Conservation (phyloP, 2,113 vertebrate species). For the Gymnogyps californianus region DNA sequence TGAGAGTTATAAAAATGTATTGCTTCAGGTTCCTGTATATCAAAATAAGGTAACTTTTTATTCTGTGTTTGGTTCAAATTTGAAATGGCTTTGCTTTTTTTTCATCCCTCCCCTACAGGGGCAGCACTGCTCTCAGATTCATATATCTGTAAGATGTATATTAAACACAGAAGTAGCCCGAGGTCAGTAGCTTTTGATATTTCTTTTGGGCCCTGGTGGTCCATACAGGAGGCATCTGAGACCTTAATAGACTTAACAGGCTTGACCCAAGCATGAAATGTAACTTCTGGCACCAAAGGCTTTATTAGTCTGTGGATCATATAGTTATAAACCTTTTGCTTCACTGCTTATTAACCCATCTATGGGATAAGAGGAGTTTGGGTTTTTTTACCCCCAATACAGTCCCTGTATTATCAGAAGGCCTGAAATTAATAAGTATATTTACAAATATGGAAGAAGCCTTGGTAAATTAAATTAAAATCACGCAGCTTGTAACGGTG, state of each 20-base stretch:
- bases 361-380: neutral
- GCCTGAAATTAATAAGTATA: neutral
- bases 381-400: neutral
- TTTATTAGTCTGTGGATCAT: conserved; percentile 12
- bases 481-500: neutral
- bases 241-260: neutral
- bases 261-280: neutral
- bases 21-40: neutral
- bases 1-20: neutral
- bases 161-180: neutral
- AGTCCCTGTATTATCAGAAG: neutral
- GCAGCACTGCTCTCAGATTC: neutral
- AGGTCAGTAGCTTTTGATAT: neutral
- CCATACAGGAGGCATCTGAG: neutral
- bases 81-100: neutral
- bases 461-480: neutral
- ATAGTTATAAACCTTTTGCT: neutral
- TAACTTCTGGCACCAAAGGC: neutral
- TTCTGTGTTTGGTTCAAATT: neutral
- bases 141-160: neutral
- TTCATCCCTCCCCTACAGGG: neutral
- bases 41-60: neutral
- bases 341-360: neutral
- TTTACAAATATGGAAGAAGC: neutral
- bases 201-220: neutral